These are phyloP conservation scores for Gymnogyps californianus DNA, from an alignment of 2,113 vertebrate species.

Conservation along the genomic window DNA sequence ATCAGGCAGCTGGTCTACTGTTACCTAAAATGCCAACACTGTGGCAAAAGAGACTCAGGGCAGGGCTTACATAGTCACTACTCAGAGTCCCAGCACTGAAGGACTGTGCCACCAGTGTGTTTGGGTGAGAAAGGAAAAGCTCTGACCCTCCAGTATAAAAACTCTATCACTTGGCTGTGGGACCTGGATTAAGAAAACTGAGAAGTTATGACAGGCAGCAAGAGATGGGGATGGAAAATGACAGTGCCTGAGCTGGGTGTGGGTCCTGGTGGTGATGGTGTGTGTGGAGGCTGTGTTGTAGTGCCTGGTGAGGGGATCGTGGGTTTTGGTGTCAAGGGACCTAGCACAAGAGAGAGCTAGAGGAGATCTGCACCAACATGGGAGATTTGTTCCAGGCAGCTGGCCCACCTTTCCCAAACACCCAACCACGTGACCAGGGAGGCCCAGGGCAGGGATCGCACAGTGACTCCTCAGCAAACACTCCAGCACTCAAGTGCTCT, in stretches of 20 bases:
- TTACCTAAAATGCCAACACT: accelerated
- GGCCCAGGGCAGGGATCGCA: no score
- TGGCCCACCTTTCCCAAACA: not conserved
- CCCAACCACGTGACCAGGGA: accelerated
- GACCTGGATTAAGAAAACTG: not conserved
- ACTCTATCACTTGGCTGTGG: accelerated
- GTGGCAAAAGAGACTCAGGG: not conserved
- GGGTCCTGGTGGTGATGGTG: not conserved
- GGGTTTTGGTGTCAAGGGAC: not conserved
- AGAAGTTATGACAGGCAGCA: not conserved
- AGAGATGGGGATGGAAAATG: not conserved
- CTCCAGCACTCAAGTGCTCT: no score
- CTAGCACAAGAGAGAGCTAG: not conserved
- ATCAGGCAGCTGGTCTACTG: no score
- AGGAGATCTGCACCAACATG: accelerated
- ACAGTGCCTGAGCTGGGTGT: not conserved
- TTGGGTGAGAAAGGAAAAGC: accelerated
- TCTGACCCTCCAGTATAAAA: accelerated
- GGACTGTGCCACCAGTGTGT: accelerated
- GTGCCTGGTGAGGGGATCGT: accelerated
- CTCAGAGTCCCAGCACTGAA: not conserved
- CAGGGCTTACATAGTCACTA: accelerated
- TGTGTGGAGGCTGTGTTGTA: not conserved
- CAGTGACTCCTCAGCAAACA: not conserved
- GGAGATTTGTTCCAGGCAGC: accelerated